Conservation (phyloP, 2,888 invertebrate genomes). For the Hoplodrina blanda region DNA sequence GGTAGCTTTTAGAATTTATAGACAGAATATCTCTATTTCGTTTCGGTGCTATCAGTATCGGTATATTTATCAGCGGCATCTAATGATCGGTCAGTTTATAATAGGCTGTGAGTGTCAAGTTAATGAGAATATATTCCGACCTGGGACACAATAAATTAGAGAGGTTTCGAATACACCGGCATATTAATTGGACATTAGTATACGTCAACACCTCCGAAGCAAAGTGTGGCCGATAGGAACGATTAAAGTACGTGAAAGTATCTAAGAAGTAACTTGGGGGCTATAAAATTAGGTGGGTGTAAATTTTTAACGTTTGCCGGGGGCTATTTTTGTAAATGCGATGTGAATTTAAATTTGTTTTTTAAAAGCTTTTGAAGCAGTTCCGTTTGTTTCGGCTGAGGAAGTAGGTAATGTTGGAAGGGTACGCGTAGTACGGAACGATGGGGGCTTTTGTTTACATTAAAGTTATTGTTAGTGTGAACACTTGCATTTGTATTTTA, state of each 20-base stretch:
- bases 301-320: slow-evolving; percentile 73
- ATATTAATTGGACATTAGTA: slow-evolving; percentile 89
- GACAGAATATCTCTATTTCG: slow-evolving; percentile 83
- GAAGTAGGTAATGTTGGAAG: slow-evolving; percentile 51
- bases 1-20: slow-evolving; percentile 77
- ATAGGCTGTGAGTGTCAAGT: slow-evolving; percentile 87
- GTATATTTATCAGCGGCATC: slow-evolving; percentile 82
- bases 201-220: slow-evolving; percentile 81
- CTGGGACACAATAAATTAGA: slow-evolving; percentile 86
- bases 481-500: neutral
- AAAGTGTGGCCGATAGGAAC: slow-evolving; percentile 69
- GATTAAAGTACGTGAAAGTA: slow-evolving; percentile 75
- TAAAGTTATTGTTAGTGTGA: slow-evolving; percentile 18
- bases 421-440: slow-evolving; percentile 25
- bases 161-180: slow-evolving; percentile 84
- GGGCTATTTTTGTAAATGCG: slow-evolving; percentile 71
- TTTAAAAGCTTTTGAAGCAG: slow-evolving; percentile 68
- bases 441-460: slow-evolving; percentile 43
- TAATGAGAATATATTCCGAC: slow-evolving; percentile 88
- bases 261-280: slow-evolving; percentile 71
- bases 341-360: slow-evolving; percentile 75
- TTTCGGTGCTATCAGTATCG: slow-evolving; percentile 76
- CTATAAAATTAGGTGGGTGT: slow-evolving; percentile 81
- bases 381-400: slow-evolving; percentile 63
- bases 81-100: slow-evolving; percentile 85